A percentile compares a stretch with the other conserved stretches of the same genome.
Conservation (phyloP, 2,888 invertebrate genomes). For the Petrolisthes manimaculis region DNA sequence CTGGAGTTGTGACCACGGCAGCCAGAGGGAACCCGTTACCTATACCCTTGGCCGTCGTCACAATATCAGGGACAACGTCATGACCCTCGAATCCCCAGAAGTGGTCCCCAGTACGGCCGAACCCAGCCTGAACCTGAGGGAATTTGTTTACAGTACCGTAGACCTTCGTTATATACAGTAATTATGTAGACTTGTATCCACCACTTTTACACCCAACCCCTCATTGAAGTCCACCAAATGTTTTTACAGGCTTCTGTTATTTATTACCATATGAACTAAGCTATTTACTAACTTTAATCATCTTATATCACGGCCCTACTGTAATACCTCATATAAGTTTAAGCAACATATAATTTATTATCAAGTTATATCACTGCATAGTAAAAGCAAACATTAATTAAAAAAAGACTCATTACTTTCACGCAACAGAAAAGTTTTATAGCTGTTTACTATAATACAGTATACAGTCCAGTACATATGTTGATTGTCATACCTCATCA, state of each 20-base stretch:
- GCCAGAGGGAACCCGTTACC: conserved; percentile 96
- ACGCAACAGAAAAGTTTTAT: no score
- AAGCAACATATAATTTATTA: no score
- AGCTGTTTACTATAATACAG: no score
- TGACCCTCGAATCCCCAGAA: conserved; percentile 98
- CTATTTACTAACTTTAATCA: background rate
- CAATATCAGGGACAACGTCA: conserved; percentile 89
- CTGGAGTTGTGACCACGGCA: conserved; percentile 91
- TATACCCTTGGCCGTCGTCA: conserved; percentile 92
- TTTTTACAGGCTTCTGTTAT: background rate
- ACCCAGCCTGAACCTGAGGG: conserved; percentile 90
- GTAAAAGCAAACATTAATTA: no score
- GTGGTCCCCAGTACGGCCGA: conserved; percentile 92
- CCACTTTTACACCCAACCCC: no score
- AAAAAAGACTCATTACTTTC: no score
- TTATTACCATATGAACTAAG: no score
- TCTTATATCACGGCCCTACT: background rate
- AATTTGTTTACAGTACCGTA: background rate
- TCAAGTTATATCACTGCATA: no score
- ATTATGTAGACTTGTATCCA: background rate
- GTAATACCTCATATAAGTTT: no score
- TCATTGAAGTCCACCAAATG: background rate
- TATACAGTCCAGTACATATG: no score
- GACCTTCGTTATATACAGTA: background rate
- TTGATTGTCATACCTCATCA: conserved; percentile 80